A percentile compares a stretch with the other conserved stretches of the same genome.
phyloP scores from a whole-genome alignment of 2,113 vertebrate species.

The Helogale parvula region DNA sequence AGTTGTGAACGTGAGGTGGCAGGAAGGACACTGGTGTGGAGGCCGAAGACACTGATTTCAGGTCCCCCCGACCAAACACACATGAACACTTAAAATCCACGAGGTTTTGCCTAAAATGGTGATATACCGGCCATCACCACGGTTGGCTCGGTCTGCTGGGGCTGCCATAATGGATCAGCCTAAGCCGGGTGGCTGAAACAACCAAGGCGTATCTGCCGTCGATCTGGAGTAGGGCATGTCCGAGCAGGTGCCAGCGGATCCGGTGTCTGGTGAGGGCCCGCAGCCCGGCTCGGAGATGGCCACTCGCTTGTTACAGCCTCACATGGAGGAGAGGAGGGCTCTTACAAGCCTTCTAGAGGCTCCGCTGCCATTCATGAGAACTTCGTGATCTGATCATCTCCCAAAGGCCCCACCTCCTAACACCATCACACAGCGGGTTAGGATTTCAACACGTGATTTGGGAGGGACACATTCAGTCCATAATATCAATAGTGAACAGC shows the following conservation, averaged over 20 bases:
- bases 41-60: not conserved
- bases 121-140: not conserved
- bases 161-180: not conserved
- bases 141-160: not conserved
- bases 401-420: not conserved
- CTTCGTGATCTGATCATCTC: not conserved
- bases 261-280: not conserved
- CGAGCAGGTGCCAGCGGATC: too few relatives aligned
- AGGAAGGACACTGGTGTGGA: too few relatives aligned
- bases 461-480: not conserved
- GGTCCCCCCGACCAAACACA: not conserved
- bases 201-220: not conserved
- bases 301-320: not conserved
- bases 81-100: not conserved
- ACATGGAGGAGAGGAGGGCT: not conserved
- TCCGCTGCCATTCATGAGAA: not conserved
- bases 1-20: not conserved
- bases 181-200: not conserved
- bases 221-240: not conserved
- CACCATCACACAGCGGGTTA: too few relatives aligned
- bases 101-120: not conserved
- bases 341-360: not conserved
- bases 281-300: not conserved
- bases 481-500: not conserved
- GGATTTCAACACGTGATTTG: not conserved